Percentiles rank a stretch among this genome's conserved stretches.
Evolutionary conservation across 2,113 vertebrate species (phyloP).

Genomic region (Upupa epops): DNA sequence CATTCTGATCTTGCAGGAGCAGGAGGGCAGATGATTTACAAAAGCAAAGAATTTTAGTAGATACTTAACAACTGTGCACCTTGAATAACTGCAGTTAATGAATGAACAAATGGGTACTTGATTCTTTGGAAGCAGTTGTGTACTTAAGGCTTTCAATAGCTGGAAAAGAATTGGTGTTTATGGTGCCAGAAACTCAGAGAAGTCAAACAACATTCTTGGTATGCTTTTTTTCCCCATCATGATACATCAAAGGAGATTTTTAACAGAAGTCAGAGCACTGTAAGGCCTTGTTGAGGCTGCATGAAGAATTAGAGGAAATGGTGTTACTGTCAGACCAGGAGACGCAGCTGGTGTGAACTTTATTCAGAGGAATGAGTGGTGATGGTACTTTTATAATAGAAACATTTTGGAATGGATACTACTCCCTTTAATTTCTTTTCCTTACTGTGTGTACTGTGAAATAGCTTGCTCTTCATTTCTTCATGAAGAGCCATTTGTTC

Average conservation of each 20-base stretch:
- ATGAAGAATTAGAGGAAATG: not conserved
- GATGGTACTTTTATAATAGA: not conserved
- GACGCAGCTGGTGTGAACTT: not conserved
- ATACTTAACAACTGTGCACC: not conserved
- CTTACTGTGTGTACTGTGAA: not conserved
- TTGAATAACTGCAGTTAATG: not conserved
- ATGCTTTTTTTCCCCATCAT: not conserved
- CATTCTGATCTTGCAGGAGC: not conserved
- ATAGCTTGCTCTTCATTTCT: not conserved
- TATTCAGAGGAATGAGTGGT: not conserved
- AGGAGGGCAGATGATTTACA: not conserved
- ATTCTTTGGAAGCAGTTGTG: not conserved
- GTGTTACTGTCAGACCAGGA: not conserved
- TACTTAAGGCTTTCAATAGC: not conserved
- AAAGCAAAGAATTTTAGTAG: not conserved
- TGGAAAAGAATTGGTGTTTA: not conserved
- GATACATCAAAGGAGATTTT: not conserved
- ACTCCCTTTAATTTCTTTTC: not conserved
- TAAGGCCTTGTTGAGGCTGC: not conserved
- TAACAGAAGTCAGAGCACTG: not conserved
- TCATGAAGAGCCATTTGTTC: not conserved
- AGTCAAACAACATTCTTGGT: not conserved
- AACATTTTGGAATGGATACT: not conserved
- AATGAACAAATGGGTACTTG: not conserved
- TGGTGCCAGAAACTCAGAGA: not conserved